Conservation (phyloP, 2,113 vertebrate species). For the Lynx canadensis region DNA sequence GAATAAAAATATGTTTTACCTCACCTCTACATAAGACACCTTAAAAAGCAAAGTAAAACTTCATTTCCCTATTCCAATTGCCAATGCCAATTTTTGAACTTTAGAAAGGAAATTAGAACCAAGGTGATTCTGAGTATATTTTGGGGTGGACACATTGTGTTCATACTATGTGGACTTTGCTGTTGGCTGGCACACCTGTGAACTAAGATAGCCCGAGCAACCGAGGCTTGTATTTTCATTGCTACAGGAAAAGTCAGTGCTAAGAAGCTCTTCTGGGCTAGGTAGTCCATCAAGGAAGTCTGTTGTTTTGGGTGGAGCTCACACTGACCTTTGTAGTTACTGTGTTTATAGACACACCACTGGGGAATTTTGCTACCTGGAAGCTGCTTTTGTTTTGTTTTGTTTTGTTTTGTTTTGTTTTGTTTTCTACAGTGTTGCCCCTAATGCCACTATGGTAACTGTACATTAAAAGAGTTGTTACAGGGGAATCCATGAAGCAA, state of each 20-base stretch:
- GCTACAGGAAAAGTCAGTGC: not conserved
- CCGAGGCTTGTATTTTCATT: not conserved
- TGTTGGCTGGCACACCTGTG: not conserved
- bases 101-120: constrained; percentile 21
- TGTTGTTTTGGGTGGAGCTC: not conserved
- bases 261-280: not conserved
- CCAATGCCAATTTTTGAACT: not conserved
- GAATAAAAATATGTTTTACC: not conserved
- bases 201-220: not conserved
- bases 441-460: not conserved
- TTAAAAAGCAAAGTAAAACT: constrained; percentile 44
- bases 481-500: not conserved
- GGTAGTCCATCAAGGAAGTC: not conserved
- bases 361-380: not conserved
- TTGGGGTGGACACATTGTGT: not conserved
- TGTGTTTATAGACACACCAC: not conserved
- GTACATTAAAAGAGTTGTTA: not conserved
- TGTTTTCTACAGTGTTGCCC: not conserved
- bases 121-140: not conserved
- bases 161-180: not conserved
- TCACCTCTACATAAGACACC: not conserved
- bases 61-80: not conserved
- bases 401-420: not conserved
- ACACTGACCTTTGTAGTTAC: not conserved
- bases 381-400: not conserved